A percentile compares a stretch with the other conserved stretches of the same genome.
Conservation (phyloP, 1,140 invertebrate genomes). For the Protaetia brevitarsis region DNA sequence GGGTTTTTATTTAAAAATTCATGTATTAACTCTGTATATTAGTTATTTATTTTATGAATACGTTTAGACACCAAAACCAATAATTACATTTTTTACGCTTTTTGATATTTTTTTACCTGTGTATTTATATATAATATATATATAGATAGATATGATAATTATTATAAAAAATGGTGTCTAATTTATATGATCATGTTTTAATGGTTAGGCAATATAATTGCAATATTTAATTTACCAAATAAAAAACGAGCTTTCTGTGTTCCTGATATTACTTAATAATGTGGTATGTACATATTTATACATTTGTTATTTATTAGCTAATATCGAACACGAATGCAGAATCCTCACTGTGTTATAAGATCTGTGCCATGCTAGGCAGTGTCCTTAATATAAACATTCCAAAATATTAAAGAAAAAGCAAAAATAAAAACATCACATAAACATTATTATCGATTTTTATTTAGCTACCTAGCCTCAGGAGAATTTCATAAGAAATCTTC, state of each 20-base stretch:
- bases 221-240: conserved; percentile 26
- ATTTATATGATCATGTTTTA: conserved; percentile 25
- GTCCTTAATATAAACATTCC: conserved; percentile 24
- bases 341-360: conserved; percentile 22
- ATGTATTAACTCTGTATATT: conserved; percentile 24
- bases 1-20: conserved; percentile 12
- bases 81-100: conserved; percentile 24
- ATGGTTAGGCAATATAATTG: conserved; percentile 25
- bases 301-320: conserved; percentile 23
- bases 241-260: conserved; percentile 20
- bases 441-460: background rate
- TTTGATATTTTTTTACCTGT: conserved; percentile 25
- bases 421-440: conserved; percentile 23
- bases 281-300: conserved; percentile 23
- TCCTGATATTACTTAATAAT: conserved; percentile 22
- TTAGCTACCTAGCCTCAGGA: background rate
- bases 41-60: conserved; percentile 24
- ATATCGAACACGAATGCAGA: conserved; percentile 15
- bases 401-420: conserved; percentile 23
- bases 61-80: conserved; percentile 18
- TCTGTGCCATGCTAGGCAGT: conserved; percentile 24
- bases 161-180: conserved; percentile 21
- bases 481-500: background rate
- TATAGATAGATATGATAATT: conserved; percentile 14
- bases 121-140: conserved; percentile 21